Conservation (phyloP, 2,888 invertebrate species). For the Nematopogon swammerdamellus region DNA sequence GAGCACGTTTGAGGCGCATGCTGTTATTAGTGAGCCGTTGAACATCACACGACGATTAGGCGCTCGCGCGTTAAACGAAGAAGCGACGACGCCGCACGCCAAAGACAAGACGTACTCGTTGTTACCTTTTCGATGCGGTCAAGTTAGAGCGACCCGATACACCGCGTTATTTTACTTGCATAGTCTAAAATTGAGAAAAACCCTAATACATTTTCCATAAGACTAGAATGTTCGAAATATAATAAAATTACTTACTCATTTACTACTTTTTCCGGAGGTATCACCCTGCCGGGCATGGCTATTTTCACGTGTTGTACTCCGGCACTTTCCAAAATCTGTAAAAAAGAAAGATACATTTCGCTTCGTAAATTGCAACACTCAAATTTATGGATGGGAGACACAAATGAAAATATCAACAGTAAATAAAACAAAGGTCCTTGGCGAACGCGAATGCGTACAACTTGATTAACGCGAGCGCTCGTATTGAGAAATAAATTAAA, state of each 20-base stretch:
- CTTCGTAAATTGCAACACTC: not conserved
- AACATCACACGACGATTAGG: slow-evolving; percentile 20
- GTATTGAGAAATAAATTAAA: not conserved
- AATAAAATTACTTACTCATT: slow-evolving; percentile 28
- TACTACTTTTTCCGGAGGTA: slow-evolving; percentile 36
- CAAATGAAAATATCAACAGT: not conserved
- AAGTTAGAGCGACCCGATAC: no score
- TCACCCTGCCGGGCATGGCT: slow-evolving; percentile 35
- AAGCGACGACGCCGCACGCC: not conserved
- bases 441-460: not conserved
- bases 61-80: slow-evolving; percentile 16
- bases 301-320: slow-evolving; percentile 41
- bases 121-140: no score
- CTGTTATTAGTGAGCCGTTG: slow-evolving; percentile 4
- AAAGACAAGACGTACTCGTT: no score
- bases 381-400: not conserved
- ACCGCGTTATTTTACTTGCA: no score
- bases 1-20: not conserved
- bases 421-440: not conserved
- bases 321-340: slow-evolving; percentile 31
- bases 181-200: no score
- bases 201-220: no score
- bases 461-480: not conserved
- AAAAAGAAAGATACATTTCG: slow-evolving; percentile 19
- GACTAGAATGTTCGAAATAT: no score